Evolutionary conservation across 2,113 vertebrate genomes (phyloP), one percentile per base, ranked within the genome.

Genomic region (Brienomyrus longianalis): DNA sequence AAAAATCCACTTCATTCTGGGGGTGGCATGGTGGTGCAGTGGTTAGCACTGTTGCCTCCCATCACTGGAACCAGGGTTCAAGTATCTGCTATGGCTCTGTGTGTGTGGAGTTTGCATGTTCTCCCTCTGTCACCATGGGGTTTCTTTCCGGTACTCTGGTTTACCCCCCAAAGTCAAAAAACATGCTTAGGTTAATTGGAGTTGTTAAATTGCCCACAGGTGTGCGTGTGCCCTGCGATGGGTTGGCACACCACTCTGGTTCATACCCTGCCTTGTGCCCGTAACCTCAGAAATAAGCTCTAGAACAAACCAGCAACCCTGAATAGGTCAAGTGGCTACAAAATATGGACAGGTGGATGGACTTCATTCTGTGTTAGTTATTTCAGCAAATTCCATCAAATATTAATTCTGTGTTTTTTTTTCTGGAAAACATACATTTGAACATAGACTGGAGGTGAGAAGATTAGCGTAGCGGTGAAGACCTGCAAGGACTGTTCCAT

Each of bases 401-500:
- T 19, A 31, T 70, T 70, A 80, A 5, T 80, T 80, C 15, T 80
- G 0, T 56, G 54, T 23, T 39, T 43, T 80, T 80, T 3, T 43
- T 80, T 8, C 13, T 80, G 74, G 45, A 50, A 85, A 85, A 51
- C 15, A 50, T 84, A 9, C 21, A 88, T 45, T 86, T 88, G 43
- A 1, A 80, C 89, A 90, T 94, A 98, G 97, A 96, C 95, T 8
- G 85, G 85, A 27, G 97, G 97, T 7, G 95, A 97, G 27, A 93
- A 90, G 52, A 10, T 97, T 45, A 97, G 91, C 0, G 98, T 99
- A 52, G 98, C 98, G 0, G 97, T 99, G 89, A 99, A 99, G 95
- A 99, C 98, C 83, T 99, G 98, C 94, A 99, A 99, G 94, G 97
- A 98, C 90, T 98, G 97, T 88, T 96, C 97, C 15, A 94, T 94